Evolutionary conservation across 2,113 vertebrate species (phyloP).

Genomic region (Ceuthmochares aereus): DNA sequence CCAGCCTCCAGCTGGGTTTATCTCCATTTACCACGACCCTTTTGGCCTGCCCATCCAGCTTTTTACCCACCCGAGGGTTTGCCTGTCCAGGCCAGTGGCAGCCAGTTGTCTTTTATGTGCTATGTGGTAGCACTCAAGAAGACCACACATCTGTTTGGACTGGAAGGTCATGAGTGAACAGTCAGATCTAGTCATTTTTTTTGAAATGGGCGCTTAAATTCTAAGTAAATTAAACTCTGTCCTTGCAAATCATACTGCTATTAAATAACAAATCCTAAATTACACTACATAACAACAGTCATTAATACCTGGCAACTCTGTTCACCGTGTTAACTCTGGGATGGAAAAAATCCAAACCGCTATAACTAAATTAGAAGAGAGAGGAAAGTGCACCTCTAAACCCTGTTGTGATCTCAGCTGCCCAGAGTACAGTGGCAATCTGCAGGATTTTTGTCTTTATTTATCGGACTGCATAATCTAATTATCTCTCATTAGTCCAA

Average conservation of each 20-base stretch:
- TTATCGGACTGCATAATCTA: conserved; percentile 85
- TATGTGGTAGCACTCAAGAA: too few species aligned
- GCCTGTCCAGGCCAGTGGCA: too few species aligned
- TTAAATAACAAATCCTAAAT: background rate
- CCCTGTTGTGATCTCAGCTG: conserved; percentile 18
- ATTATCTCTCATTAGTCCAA: conserved; percentile 89
- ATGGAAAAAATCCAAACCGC: conserved; percentile 6
- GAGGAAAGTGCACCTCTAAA: background rate
- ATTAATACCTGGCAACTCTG: background rate
- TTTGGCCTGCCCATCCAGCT: too few species aligned
- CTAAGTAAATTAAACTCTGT: background rate
- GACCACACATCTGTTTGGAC: background rate
- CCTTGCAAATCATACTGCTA: background rate
- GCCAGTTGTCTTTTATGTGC: too few species aligned
- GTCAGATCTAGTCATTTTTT: background rate
- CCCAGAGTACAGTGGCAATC: conserved; percentile 59
- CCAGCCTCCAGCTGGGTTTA: too few species aligned
- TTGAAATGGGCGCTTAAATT: background rate
- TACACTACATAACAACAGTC: background rate
- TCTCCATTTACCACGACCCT: too few species aligned
- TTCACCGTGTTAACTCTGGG: background rate
- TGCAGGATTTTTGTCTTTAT: conserved; percentile 81
- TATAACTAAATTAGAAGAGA: conserved; percentile 5
- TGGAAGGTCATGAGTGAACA: background rate
- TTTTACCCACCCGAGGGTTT: too few species aligned